phyloP scores from a whole-genome alignment of 2,113 vertebrate species.

The Holacanthus passer region DNA sequence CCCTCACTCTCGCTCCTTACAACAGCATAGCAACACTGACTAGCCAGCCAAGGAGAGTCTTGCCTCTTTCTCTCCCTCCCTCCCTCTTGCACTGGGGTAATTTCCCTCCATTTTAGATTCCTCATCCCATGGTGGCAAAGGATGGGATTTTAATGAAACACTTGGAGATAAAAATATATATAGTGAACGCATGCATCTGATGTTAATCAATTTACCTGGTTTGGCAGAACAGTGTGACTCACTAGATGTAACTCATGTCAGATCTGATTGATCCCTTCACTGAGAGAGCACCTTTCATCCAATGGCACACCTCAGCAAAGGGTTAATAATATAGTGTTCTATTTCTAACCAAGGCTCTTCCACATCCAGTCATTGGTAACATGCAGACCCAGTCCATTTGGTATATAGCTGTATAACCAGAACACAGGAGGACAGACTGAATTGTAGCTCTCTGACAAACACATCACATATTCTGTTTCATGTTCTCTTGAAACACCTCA shows the following conservation, averaged over 20 bases:
- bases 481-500: conserved; percentile 6
- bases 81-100: conserved; percentile 65
- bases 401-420: neutral
- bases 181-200: neutral
- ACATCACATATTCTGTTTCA: conserved; percentile 28
- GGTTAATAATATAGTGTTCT: conserved; percentile 54
- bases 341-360: conserved; percentile 33
- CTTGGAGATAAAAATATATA: conserved; percentile 4
- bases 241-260: conserved; percentile 20
- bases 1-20: conserved; percentile 60
- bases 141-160: conserved; percentile 53
- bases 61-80: conserved; percentile 52
- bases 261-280: conserved; percentile 25
- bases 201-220: conserved; percentile 21
- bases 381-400: conserved; percentile 8
- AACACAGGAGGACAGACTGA: neutral
- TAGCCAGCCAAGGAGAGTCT: conserved; percentile 72
- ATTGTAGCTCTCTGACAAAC: conserved; percentile 7
- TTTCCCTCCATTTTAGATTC: conserved; percentile 82
- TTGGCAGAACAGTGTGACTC: conserved; percentile 7
- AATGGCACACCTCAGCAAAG: conserved; percentile 16
- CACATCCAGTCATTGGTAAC: conserved; percentile 22
- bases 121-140: conserved; percentile 48
- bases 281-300: conserved; percentile 28
- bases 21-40: conserved; percentile 82